A percentile compares a stretch with the other conserved stretches of the same genome.
Evolutionary conservation across 2,888 invertebrate genomes (phyloP).

Genomic region (Meghimatium bilineatum): DNA sequence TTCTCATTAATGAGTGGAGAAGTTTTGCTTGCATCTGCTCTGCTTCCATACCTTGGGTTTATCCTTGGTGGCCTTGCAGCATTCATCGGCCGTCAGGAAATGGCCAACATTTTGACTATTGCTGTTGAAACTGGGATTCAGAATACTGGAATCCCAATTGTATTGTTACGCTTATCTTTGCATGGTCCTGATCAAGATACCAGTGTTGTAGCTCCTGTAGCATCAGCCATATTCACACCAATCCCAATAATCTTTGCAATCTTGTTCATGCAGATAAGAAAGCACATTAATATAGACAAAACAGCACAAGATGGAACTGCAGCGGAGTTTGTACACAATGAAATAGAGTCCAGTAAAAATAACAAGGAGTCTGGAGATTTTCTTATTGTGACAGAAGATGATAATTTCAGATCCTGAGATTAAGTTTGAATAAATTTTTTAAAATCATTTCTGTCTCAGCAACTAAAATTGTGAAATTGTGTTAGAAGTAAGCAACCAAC

Average conservation of each 20-base stretch:
- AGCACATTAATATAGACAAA: neutral
- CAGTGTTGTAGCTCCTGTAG: constrained; percentile 81
- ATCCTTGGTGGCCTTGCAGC: constrained; percentile 76
- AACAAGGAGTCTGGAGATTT: neutral
- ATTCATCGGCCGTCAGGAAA: constrained; percentile 72
- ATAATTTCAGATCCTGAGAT: neutral
- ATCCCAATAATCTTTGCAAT: constrained; percentile 68
- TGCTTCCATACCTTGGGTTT: constrained; percentile 78
- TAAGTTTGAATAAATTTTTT: neutral
- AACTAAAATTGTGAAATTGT: no score
- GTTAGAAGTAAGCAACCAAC: neutral
- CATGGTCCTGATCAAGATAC: constrained; percentile 77
- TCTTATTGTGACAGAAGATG: neutral
- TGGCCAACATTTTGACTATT: constrained; percentile 82
- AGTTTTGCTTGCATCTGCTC: constrained; percentile 75
- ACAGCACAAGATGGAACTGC: neutral
- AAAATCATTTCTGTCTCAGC: neutral
- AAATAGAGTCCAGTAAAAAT: neutral
- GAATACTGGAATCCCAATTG: constrained; percentile 84
- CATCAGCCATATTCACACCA: constrained; percentile 69
- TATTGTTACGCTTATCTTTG: constrained; percentile 72
- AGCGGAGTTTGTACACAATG: neutral
- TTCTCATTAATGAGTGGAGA: constrained; percentile 63
- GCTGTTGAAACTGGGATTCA: constrained; percentile 91
- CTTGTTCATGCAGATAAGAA: constrained; percentile 54